Conservation (phyloP, 2,797 vertebrate genomes). For the Scolopax bukidnonensis region DNA sequence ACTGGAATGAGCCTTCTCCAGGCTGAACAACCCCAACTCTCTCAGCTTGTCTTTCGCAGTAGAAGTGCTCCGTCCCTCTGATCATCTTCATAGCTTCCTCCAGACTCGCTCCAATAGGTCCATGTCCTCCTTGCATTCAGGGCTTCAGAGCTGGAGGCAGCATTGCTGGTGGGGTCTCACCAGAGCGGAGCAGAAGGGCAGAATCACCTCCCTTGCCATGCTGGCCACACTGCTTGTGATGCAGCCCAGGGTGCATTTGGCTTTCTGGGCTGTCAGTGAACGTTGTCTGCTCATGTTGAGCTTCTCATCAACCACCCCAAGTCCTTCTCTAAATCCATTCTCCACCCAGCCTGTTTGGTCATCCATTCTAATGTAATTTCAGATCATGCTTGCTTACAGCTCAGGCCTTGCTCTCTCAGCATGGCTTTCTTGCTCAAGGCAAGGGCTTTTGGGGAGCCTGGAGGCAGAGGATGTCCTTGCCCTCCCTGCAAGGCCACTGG, state of each 20-base stretch:
- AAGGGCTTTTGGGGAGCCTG: background rate
- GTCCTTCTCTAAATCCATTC: background rate
- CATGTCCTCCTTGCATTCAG: background rate
- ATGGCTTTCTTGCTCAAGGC: background rate
- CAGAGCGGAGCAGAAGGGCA: background rate
- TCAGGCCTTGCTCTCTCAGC: background rate
- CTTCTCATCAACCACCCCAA: background rate
- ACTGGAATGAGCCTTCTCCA: background rate
- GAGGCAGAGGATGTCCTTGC: accelerated
- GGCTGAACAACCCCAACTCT: background rate
- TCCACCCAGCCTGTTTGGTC: background rate
- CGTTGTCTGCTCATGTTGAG: background rate
- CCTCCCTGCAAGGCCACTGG: background rate
- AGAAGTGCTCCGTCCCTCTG: background rate
- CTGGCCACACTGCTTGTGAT: background rate
- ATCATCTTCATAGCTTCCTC: background rate
- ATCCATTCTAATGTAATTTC: background rate
- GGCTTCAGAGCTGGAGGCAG: background rate
- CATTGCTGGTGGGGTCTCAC: background rate
- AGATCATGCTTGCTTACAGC: background rate
- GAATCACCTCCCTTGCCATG: background rate
- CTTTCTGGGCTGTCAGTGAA: background rate
- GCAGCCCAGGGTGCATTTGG: background rate
- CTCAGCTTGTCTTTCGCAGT: background rate
- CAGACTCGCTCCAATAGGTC: background rate